Evolutionary conservation across 2,888 invertebrate genomes (phyloP).

Genomic region (Perizoma affinitatum): DNA sequence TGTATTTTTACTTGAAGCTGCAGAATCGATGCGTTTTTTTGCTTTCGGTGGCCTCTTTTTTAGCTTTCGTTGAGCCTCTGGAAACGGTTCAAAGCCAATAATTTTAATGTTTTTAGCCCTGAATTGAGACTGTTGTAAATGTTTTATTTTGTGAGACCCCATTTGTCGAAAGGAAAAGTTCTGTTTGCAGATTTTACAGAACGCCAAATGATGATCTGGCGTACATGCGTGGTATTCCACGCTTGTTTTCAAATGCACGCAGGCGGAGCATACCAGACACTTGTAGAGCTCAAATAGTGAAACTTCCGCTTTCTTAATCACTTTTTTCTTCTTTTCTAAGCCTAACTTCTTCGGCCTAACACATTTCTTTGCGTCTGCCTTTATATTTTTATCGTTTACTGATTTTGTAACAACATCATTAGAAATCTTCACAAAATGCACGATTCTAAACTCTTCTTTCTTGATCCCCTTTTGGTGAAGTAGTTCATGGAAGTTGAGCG

Average conservation of each 20-base stretch:
- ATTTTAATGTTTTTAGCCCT: constrained; percentile 17
- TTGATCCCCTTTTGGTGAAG: constrained; percentile 28
- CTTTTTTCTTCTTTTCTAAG: neutral
- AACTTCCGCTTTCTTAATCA: neutral
- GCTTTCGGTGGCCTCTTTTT: neutral
- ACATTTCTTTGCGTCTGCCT: constrained; percentile 4
- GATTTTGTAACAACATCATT: neutral
- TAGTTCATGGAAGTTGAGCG: constrained; percentile 19
- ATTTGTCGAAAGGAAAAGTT: constrained; percentile 9
- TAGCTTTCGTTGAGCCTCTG: neutral
- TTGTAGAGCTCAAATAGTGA: constrained; percentile 15
- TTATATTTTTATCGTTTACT: neutral
- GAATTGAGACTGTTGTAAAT: constrained; percentile 30
- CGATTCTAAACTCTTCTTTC: constrained; percentile 32
- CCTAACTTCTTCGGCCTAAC: neutral
- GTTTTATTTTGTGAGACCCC: constrained; percentile 35
- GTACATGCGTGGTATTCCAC: constrained; percentile 22
- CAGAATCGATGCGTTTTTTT: neutral
- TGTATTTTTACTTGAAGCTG: too few species aligned
- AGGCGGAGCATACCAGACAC: constrained; percentile 16
- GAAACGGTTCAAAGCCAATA: constrained; percentile 11
- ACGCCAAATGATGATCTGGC: accelerated
- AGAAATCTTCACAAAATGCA: constrained; percentile 26
- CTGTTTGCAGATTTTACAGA: constrained; percentile 35
- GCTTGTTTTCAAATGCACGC: neutral